These are phyloP conservation scores for Pempheris klunzingeri DNA, from an alignment of 2,797 vertebrate species.

Conservation along the genomic window DNA sequence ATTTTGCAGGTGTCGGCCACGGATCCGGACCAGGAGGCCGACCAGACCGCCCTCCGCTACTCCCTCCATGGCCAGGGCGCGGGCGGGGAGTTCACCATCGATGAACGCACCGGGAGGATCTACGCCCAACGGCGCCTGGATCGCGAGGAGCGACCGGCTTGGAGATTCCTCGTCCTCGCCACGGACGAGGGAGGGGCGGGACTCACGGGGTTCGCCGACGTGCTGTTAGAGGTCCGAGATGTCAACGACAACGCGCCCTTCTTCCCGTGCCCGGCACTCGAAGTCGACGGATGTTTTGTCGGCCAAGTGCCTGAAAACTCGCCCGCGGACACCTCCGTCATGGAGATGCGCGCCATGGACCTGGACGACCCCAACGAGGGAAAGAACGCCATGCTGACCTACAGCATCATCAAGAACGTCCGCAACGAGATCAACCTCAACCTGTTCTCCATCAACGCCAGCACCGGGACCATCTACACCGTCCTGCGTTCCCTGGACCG, in stretches of 20 bases:
- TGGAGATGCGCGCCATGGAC: constrained; percentile 92
- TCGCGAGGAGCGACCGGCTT: constrained; percentile 86
- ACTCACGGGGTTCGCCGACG: constrained; percentile 92
- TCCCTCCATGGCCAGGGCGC: constrained; percentile 92
- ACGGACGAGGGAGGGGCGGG: constrained; percentile 91
- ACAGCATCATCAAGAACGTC: constrained; percentile 90
- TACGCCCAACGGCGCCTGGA: constrained; percentile 86
- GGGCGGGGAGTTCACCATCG: constrained; percentile 88
- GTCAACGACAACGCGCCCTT: constrained; percentile 90
- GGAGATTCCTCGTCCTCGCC: constrained; percentile 92
- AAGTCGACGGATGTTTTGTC: constrained; percentile 85
- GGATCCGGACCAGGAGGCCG: constrained; percentile 90
- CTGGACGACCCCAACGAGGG: constrained; percentile 89
- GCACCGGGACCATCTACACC: constrained; percentile 89
- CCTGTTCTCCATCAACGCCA: constrained; percentile 90
- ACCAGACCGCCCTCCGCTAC: constrained; percentile 88
- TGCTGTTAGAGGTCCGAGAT: constrained; percentile 89
- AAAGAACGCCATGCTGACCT: constrained; percentile 88
- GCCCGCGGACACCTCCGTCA: constrained; percentile 88
- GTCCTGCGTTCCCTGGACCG: constrained; percentile 89
- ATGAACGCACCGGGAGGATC: constrained; percentile 87
- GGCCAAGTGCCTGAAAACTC: constrained; percentile 90
- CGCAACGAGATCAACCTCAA: constrained; percentile 92
- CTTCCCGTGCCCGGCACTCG: constrained; percentile 85
- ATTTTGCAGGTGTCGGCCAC: constrained; percentile 88